These are phyloP conservation scores for Pipistrellus pipistrellus DNA, from an alignment of 2,797 vertebrate genomes.

Conservation along the genomic window DNA sequence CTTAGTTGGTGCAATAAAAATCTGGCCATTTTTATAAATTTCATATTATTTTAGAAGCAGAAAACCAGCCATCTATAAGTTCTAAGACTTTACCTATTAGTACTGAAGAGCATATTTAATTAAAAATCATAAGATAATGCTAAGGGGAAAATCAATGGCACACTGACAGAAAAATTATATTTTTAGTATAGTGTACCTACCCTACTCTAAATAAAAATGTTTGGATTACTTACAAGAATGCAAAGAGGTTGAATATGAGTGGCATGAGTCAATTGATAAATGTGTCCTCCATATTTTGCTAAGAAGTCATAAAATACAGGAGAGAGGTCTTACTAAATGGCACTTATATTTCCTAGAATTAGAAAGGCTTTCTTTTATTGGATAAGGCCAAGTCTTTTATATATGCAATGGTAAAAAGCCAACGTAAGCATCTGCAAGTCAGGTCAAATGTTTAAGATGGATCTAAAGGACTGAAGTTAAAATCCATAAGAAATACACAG, in stretches of 20 bases:
- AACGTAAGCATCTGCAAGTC: background rate
- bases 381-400: conserved; percentile 22
- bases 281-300: conserved; percentile 3
- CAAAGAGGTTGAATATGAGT: background rate
- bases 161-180: background rate
- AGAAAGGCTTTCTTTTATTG: background rate
- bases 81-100: background rate
- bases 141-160: background rate
- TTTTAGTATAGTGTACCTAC: background rate
- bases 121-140: conserved; percentile 15
- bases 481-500: conserved; percentile 9
- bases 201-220: conserved; percentile 19
- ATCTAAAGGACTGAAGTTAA: background rate
- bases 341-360: conserved; percentile 26
- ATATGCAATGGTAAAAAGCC: background rate
- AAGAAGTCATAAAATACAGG: background rate
- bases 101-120: conserved; percentile 3
- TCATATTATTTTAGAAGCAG: background rate
- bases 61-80: background rate
- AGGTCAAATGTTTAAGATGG: background rate
- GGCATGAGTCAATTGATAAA: background rate
- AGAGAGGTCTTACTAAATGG: background rate
- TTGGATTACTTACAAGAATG: background rate
- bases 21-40: conserved; percentile 18
- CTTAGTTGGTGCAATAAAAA: background rate